Evolutionary conservation across 1,140 invertebrate species (phyloP), one percentile per base, ranked within the genome.

Genomic region (Atta cephalotes): DNA sequence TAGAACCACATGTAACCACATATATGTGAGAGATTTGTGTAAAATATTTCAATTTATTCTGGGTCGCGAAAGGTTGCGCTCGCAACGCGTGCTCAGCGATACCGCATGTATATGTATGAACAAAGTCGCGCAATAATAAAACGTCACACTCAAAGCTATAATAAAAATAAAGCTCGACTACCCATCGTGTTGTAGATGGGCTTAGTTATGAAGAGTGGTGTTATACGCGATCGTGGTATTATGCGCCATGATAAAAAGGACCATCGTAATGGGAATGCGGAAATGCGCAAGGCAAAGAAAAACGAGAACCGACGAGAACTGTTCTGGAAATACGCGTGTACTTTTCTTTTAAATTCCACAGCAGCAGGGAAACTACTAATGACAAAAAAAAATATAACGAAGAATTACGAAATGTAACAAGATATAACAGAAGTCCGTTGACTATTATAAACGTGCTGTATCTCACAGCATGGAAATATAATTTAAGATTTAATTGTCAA

Each of bases 1-100:
- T 16, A 16, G 28, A 10, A 18, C 31, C 31, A 35, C 14, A 60
- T 5, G n/a, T 21, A 25, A 5, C 5, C 58, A 31, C 2, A 12
- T 25, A 16, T 71, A 58, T 84, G 74, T 31, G 76, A 63, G 65
- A 79, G 72, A 72, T 78, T 74, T 79, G 88, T 87, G 88, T 91
- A 91, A 91, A 90, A 90, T 87, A 90, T 88, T 90, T 89, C 88
- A 88, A 90, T 91, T 91, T 91, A 91, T 90, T 87, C 84, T 49
- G 25, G 21, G 49, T 79, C 49, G 5, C 31, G 76, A 18, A 28
- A 70, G 68, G 18, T 21, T 62, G 49, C 62, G 28, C 4, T 14
- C 35, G 58, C 72, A 28, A 18, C 53, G 21, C 28, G 28, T 62
- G 68, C 45, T 62, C 16, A 9, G 21, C 71, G 71, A 56, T 62